Evolutionary conservation across 2,888 invertebrate genomes (phyloP).

Genomic region (Sialis fuliginosa): DNA sequence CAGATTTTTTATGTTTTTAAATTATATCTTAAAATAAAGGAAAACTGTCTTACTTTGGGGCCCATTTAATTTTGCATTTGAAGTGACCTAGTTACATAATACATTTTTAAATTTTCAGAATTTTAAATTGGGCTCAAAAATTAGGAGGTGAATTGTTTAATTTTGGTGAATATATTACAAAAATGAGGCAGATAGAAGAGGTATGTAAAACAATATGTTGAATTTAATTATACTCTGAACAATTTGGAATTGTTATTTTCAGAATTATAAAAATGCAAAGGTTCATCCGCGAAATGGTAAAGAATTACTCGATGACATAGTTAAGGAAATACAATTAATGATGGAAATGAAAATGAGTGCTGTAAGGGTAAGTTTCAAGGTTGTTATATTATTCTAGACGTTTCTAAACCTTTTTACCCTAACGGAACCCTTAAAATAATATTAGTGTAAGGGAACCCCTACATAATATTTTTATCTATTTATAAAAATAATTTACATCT

Average conservation of each 20-base stretch:
- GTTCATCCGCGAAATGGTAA: constrained; percentile 60
- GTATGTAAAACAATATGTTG: constrained; percentile 30
- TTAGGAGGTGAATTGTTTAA: constrained; percentile 63
- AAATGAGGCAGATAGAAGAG: constrained; percentile 60
- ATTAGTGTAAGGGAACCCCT: background rate
- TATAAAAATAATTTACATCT: too few species aligned
- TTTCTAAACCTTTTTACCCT: background rate
- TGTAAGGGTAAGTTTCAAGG: constrained; percentile 40
- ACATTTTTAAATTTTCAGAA: constrained; percentile 28
- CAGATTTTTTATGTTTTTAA: too few species aligned
- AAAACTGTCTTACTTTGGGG: too few species aligned
- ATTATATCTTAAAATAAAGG: too few species aligned
- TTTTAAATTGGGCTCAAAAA: constrained; percentile 67
- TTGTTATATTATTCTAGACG: background rate
- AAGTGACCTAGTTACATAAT: too few species aligned
- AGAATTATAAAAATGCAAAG: constrained; percentile 58
- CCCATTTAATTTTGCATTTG: too few species aligned
- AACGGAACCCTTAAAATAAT: background rate
- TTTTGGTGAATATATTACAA: constrained; percentile 63
- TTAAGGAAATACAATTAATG: constrained; percentile 70
- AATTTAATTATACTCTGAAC: background rate
- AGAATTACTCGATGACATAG: constrained; percentile 64
- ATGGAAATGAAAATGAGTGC: constrained; percentile 79
- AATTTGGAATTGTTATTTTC: constrained; percentile 1
- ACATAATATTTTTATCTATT: background rate